Conservation (phyloP, 2,888 invertebrate species). For the Liodrosophila aerea region DNA sequence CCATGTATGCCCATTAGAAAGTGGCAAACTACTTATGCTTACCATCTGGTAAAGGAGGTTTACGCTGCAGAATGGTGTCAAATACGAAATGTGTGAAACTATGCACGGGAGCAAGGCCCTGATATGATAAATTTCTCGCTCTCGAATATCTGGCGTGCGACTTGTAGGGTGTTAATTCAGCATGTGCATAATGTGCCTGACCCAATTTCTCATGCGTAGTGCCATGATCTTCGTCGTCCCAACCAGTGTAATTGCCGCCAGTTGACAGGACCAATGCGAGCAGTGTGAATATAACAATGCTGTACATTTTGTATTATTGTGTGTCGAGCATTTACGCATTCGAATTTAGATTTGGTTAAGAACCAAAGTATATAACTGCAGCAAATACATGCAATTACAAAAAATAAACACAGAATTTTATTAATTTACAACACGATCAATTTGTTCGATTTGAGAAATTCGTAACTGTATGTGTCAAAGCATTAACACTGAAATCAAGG, state of each 20-base stretch:
- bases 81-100: slow-evolving; percentile 34
- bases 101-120: slow-evolving; percentile 13
- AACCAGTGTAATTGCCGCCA: neutral
- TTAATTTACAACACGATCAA: too few relatives aligned
- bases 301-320: too few relatives aligned
- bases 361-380: too few relatives aligned
- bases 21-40: neutral
- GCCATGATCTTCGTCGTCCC: slow-evolving; percentile 1
- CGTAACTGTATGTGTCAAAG: too few relatives aligned
- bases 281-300: too few relatives aligned
- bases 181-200: slow-evolving; percentile 27
- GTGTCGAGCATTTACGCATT: too few relatives aligned
- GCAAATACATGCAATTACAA: too few relatives aligned
- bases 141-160: neutral
- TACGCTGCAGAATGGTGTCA: slow-evolving; percentile 1
- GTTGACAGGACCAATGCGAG: neutral
- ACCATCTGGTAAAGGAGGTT: slow-evolving; percentile 36
- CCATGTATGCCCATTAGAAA: neutral
- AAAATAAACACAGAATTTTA: too few relatives aligned
- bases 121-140: neutral
- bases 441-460: too few relatives aligned
- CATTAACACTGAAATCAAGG: too few relatives aligned
- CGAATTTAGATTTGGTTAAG: too few relatives aligned
- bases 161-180: slow-evolving; percentile 23
- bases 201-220: slow-evolving; percentile 51